A percentile compares a stretch with the other conserved stretches of the same genome.
Conservation (phyloP, 53 echinoderm and acorn worm species). For the Pentamera pediparva region DNA sequence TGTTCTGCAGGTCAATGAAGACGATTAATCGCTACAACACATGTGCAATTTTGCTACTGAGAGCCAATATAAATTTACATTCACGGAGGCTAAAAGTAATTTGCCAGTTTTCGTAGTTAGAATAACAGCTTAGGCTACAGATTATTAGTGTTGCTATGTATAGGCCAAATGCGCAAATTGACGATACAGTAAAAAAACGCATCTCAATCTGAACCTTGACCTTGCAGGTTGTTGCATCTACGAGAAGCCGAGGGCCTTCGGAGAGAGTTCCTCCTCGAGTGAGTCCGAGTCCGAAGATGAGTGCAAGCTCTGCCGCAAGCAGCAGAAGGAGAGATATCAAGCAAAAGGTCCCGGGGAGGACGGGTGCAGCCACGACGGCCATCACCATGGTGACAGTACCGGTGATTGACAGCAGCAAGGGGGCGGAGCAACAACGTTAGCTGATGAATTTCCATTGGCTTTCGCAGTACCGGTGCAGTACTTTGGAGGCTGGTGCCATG, state of each 20-base stretch:
- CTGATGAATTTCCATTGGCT: too few relatives aligned
- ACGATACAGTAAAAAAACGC: neutral
- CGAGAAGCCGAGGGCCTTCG: slow-evolving; percentile 85
- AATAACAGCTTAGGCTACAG: too few relatives aligned
- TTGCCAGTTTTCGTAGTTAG: too few relatives aligned
- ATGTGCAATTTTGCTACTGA: too few relatives aligned
- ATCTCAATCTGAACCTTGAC: neutral
- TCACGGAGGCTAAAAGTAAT: too few relatives aligned
- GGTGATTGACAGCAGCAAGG: slow-evolving; percentile 11
- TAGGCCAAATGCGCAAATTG: neutral
- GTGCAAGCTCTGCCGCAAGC: slow-evolving; percentile 90
- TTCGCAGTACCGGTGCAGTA: too few relatives aligned
- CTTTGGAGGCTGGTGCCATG: too few relatives aligned
- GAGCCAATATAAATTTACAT: too few relatives aligned
- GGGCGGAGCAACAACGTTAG: too few relatives aligned
- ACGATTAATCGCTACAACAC: too few relatives aligned
- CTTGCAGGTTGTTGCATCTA: slow-evolving; percentile 90
- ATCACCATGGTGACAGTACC: slow-evolving; percentile 4
- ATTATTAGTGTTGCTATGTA: neutral
- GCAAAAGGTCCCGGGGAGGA: slow-evolving; percentile 26
- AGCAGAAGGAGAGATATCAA: slow-evolving; percentile 67
- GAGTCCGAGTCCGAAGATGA: slow-evolving; percentile 86
- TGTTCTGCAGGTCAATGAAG: too few relatives aligned
- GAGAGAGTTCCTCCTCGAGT: slow-evolving; percentile 91
- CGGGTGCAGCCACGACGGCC: neutral